A percentile compares a stretch with the other conserved stretches of the same genome.
phyloP scores from a whole-genome alignment of 1,140 invertebrate species.

The Drusus annulatus region DNA sequence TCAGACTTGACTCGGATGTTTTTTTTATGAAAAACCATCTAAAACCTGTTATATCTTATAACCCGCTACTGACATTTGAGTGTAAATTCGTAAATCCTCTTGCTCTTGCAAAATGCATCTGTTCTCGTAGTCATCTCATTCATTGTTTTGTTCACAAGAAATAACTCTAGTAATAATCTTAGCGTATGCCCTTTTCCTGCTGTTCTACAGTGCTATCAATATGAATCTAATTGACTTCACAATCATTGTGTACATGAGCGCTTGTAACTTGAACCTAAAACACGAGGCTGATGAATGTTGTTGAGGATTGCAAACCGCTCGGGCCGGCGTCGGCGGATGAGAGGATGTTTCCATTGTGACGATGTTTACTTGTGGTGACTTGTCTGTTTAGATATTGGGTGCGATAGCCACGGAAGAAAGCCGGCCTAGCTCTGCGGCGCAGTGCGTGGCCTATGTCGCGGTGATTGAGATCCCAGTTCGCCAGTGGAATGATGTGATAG shows the following conservation, averaged over 20 bases:
- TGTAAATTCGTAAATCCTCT: neutral
- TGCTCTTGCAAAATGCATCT: neutral
- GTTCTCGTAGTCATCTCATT: neutral
- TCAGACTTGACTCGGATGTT: too few species aligned
- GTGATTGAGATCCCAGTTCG: conserved; percentile 93
- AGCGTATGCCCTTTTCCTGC: too few species aligned
- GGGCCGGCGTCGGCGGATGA: too few species aligned
- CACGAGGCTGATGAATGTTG: too few species aligned
- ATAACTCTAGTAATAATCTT: neutral
- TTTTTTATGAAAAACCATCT: too few species aligned
- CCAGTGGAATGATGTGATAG: conserved; percentile 90
- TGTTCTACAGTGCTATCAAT: too few species aligned
- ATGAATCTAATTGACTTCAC: too few species aligned
- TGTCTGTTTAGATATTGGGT: conserved; percentile 82
- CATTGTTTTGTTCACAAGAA: neutral
- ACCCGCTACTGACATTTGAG: too few species aligned
- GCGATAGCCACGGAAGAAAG: conserved; percentile 96
- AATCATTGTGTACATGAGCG: too few species aligned
- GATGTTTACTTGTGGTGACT: conserved; percentile 30
- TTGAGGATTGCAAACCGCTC: too few species aligned
- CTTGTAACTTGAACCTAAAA: too few species aligned
- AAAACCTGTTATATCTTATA: too few species aligned
- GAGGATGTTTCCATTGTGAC: neutral
- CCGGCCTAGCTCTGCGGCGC: conserved; percentile 96
- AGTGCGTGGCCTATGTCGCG: conserved; percentile 98